Conservation (phyloP, 2,113 vertebrate species). For the Rafetus swinhoei region DNA sequence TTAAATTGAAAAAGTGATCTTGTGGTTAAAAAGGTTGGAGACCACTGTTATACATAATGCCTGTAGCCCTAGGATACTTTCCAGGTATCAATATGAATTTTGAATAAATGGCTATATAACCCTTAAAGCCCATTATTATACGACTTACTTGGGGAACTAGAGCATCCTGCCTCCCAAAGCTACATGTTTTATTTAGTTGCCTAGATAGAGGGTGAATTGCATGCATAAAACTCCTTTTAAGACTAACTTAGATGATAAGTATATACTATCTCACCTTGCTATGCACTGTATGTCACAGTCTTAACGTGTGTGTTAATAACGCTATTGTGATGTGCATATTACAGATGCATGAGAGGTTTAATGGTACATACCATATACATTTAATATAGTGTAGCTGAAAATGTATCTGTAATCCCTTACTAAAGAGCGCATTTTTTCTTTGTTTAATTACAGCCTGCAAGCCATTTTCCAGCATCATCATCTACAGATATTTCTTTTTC, state of each 20-base stretch:
- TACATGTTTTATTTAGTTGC: slow-evolving; percentile 3
- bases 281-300: neutral
- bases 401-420: neutral
- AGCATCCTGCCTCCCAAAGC: slow-evolving; percentile 31
- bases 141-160: neutral
- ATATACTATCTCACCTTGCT: neutral
- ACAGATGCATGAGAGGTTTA: neutral
- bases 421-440: slow-evolving; percentile 43
- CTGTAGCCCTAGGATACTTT: neutral
- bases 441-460: slow-evolving; percentile 76
- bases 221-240: neutral
- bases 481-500: slow-evolving; percentile 80
- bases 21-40: too few species aligned
- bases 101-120: neutral
- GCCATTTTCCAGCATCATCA: slow-evolving; percentile 75
- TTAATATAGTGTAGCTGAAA: neutral
- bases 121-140: neutral
- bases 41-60: neutral
- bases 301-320: neutral
- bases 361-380: neutral
- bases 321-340: neutral
- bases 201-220: neutral
- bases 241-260: neutral
- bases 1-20: too few species aligned
- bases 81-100: neutral